phyloP scores from a whole-genome alignment of 2,113 vertebrate species.

The Kryptolebias marmoratus region DNA sequence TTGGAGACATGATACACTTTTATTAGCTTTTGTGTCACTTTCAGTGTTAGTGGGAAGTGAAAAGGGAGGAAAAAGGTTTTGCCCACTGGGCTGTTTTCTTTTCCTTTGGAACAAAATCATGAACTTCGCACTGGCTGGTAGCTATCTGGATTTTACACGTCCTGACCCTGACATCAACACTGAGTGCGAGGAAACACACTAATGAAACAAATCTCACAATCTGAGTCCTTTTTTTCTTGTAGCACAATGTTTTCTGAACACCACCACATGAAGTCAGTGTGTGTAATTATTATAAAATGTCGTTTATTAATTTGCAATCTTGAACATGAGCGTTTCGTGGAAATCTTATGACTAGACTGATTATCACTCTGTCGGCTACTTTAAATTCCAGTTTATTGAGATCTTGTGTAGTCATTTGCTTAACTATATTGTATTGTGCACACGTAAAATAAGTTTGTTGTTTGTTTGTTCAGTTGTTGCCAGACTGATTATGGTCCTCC shows the following conservation, averaged over 20 bases:
- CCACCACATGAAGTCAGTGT: too few relatives aligned
- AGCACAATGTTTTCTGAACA: background rate
- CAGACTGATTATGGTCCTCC: too few relatives aligned
- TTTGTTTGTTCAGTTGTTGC: too few relatives aligned
- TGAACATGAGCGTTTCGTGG: background rate
- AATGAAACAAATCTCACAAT: background rate
- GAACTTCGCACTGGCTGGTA: conserved; percentile 14
- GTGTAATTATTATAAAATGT: background rate
- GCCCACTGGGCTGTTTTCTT: conserved; percentile 25
- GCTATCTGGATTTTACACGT: background rate
- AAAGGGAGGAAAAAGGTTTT: conserved; percentile 30
- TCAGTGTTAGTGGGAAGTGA: conserved; percentile 45
- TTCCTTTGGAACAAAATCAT: conserved; percentile 22
- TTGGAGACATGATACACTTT: conserved; percentile 59
- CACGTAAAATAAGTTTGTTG: too few relatives aligned
- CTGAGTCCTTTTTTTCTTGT: background rate
- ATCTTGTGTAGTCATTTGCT: too few relatives aligned
- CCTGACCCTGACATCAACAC: conserved; percentile 4
- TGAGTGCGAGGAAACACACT: background rate
- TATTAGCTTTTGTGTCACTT: conserved; percentile 68
- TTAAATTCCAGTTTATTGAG: too few relatives aligned
- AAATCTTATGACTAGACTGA: background rate
- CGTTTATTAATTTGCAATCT: background rate
- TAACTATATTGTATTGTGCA: too few relatives aligned
- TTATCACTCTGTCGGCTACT: too few relatives aligned